A percentile compares a stretch with the other conserved stretches of the same genome.
phyloP scores from a whole-genome alignment of 1,140 invertebrate species.

The Papilio dardanus region DNA sequence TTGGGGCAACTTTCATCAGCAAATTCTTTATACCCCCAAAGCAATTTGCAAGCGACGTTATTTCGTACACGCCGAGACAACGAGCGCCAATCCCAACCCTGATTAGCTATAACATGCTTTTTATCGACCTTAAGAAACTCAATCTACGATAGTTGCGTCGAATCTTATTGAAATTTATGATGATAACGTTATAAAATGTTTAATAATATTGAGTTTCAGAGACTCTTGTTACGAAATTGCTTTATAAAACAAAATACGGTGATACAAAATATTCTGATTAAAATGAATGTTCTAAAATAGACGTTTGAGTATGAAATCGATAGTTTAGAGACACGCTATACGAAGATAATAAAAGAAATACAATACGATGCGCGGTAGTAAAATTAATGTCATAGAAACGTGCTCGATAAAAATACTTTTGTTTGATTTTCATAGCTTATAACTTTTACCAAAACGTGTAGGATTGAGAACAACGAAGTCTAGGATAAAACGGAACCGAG shows the following conservation, averaged over 20 bases:
- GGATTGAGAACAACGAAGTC: neutral
- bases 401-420: neutral
- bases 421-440: constrained; percentile 2
- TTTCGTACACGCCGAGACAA: constrained; percentile 20
- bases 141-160: neutral
- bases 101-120: constrained; percentile 31
- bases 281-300: constrained; percentile 1
- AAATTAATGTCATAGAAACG: neutral
- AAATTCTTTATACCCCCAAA: constrained; percentile 25
- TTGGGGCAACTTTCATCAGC: constrained; percentile 18
- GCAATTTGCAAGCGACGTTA: constrained; percentile 26
- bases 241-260: constrained; percentile 11
- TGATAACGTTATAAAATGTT: constrained; percentile 26
- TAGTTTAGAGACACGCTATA: neutral
- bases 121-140: constrained; percentile 20
- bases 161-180: constrained; percentile 27
- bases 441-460: neutral
- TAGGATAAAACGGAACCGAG: neutral
- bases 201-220: constrained; percentile 21
- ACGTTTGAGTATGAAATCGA: neutral
- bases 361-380: neutral
- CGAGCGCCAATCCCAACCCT: constrained; percentile 15
- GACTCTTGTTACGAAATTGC: neutral
- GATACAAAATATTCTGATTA: neutral
- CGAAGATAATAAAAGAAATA: constrained; percentile 5